Evolutionary conservation across 1,140 invertebrate species (phyloP), one percentile per base, ranked within the genome.

Genomic region (Drusus annulatus): DNA sequence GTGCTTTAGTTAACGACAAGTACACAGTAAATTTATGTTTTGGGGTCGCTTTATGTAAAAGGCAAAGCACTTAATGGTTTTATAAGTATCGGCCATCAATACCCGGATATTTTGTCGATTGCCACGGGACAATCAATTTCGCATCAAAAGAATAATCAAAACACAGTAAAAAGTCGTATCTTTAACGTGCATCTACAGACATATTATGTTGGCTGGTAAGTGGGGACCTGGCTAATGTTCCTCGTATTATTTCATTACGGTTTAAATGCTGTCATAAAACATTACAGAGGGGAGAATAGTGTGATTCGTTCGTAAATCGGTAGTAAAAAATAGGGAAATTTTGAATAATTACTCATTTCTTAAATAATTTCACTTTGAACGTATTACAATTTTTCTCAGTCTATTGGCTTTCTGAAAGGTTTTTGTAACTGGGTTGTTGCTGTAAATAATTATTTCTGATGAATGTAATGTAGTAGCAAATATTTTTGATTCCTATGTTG

Each of bases 141-240:
- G 76, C 81, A 83, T 83, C 79, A 83, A 83, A 83, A 69, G 79
- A 80, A 83, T 83, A 83, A 83, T 80, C 76, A 82, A 80, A 83
- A 78, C 52, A 63, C 65, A 21, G 65, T 80, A 78, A 80, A 77
- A 76, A 82, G 54, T 51, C 81, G 8, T 80, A 82, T 82, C 78
- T 82, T 52, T 25, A 25, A 17, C 78, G 71, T 82, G 76, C 16
- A 82, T 82, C 81, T 80, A 77, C 58, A 21, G 58, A 63, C 36
- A 25, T 45, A 45, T 45, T 45, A 45, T 45, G 36, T 45, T 13
- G 36, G 36, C 36, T 45, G 36, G 36, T 45, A 45, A 45, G 10
- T 13, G 13, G 36, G 36, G 36, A 45, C 36, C 25, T 45, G 36
- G 8, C 8, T 50, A 65, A 77, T 63, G 36, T 63, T 51, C 36